A percentile compares a stretch with the other conserved stretches of the same genome.
These are phyloP conservation scores for Spodoptera frugiperda DNA, from an alignment of 1,140 invertebrate species.

Conservation along the genomic window DNA sequence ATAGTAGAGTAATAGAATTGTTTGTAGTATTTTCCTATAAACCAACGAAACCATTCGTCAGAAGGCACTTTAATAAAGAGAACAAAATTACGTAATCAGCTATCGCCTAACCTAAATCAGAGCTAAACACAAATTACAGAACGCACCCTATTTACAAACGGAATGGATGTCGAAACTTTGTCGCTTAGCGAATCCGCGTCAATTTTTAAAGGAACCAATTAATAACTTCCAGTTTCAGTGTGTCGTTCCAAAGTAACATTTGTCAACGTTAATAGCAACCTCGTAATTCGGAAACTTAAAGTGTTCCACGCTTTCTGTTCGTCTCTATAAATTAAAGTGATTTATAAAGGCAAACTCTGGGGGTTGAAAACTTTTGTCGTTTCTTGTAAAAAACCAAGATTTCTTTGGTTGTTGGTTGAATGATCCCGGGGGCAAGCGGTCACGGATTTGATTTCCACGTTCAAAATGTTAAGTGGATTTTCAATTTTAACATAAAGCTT, in stretches of 20 bases:
- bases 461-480: no score
- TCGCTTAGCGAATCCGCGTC: conserved; percentile 29
- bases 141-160: conserved; percentile 15
- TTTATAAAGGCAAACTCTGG: conserved; percentile 76
- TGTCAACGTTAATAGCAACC: conserved; percentile 60
- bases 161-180: conserved; percentile 41
- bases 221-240: conserved; percentile 33
- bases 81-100: no score
- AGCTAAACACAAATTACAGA: neutral
- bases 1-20: no score
- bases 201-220: conserved; percentile 39
- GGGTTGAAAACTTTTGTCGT: conserved; percentile 70
- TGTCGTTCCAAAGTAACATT: conserved; percentile 47
- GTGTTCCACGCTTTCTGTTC: conserved; percentile 63
- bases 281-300: conserved; percentile 69
- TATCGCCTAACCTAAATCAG: neutral
- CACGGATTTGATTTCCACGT: no score
- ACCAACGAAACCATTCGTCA: no score
- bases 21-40: no score
- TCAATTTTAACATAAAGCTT: no score
- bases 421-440: no score
- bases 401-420: conserved; percentile 46
- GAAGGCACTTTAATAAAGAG: no score
- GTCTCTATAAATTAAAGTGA: conserved; percentile 82
- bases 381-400: conserved; percentile 75